Base-by-base conservation (phyloP, 1,140 invertebrate genomes). In the Reticulitermes speratus region DNA sequence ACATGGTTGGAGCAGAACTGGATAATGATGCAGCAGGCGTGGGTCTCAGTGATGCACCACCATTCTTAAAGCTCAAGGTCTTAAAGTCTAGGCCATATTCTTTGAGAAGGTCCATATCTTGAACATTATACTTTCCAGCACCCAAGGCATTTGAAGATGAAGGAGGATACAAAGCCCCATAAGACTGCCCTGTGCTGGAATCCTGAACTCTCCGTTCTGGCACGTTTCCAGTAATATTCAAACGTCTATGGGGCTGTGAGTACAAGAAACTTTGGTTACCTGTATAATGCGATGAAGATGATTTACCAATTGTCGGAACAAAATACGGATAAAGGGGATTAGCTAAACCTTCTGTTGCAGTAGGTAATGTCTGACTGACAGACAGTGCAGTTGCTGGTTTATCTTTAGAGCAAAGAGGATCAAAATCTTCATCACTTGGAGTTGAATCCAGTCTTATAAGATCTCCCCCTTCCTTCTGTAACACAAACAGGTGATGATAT, bases 271-370 rank as follows among this genome's bases (percentile, higher is more conserved):
- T 85, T 85, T 52, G 84, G 44, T 86, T 86, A 38, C 38, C 85
- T 48, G 65, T 25, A 30, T 75, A 86, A 21, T 16, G 44, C 30
- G 85, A 8, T 48, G 65, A 81, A 19, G 85, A 86, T 44, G 75
- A 59, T 81, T 69, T 69, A 48, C 75, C 75, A 45, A 86, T 44
- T 7, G 85, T 84, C 21, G 93, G 92, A 48, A 91, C 90, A 88
- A 93, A 94, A 87, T 94, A 94, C 0, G 93, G 92, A 88, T 94
- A 94, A 6, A 94, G 88, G 0, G 94, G 93, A 88, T 94, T 94
- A 86, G 91, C 92, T n/a, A 94, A 90, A 84, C 91, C 92, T 85
- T 92, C 90, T 38, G 90, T 48, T 86, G 55, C 59, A 87, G 89
- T 90, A 89, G 89, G 89, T 87, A 89, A 89, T 86, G 91, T 93